Evolutionary conservation across 1,140 invertebrate genomes (phyloP), one percentile per base, ranked within the genome.

Genomic region (Bursaphelenchus mucronatus): DNA sequence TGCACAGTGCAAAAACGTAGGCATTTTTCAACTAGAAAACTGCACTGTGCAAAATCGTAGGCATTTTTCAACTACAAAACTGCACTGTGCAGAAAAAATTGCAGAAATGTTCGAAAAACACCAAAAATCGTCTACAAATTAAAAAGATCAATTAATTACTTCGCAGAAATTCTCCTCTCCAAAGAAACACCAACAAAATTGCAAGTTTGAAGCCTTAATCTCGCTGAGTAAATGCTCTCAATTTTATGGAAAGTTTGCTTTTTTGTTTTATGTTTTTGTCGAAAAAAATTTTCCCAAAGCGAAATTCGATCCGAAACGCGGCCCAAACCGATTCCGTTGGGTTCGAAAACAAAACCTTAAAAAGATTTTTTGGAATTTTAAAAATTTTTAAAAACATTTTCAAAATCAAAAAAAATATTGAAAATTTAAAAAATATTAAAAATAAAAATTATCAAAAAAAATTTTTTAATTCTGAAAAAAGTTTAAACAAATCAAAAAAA

Each of bases 211-310:
- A 1, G 30, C 30, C 30, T 5, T 30, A 30, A 30, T 30, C 30
- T 30, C 30, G 30, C 30, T 30, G 30, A 30, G 30, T 30, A 30
- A 30, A 5, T 30, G 30, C 30, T 30, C 30, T 30, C 30, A 49
- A 49, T 49, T 49, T 49, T 49, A 1, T 49, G 13, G 13, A n/a
- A 49, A 49, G 13, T 49, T 49, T 49, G 13, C 19, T 49, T 49
- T 49, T 49, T 49, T 49, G 13, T 49, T 49, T 49, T 49, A n/a
- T 49, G 19, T n/a, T 49, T 49, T 49, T n/a, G 47, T n/a, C 13
- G 47, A 19, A 19, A 19, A 19, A 19, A 19, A 19, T n/a, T n/a
- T n/a, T n/a, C n/a, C n/a, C n/a, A n/a, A n/a, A n/a, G n/a, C 1
- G 47, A 19, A 19, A 19, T n/a, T n/a, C 13, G 47, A 19, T n/a